Evolutionary conservation across 2,888 invertebrate species (phyloP).

Genomic region (Agrochola lota): DNA sequence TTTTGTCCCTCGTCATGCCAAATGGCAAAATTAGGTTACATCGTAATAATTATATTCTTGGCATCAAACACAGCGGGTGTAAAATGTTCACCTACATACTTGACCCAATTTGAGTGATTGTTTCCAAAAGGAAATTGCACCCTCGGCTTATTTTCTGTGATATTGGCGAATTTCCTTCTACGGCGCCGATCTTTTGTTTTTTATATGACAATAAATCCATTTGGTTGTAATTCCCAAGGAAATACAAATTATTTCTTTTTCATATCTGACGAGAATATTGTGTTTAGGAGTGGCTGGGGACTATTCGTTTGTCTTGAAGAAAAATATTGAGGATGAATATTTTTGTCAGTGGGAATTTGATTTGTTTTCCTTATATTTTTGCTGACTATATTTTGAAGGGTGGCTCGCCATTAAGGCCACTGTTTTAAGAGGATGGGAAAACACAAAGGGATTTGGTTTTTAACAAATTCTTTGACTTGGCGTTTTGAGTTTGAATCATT

Average conservation of each 20-base stretch:
- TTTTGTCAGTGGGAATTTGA: constrained; percentile 50
- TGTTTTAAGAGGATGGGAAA: constrained; percentile 18
- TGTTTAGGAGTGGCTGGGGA: constrained; percentile 55
- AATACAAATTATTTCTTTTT: constrained; percentile 67
- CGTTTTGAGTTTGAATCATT: constrained; percentile 10
- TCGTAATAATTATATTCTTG: constrained; percentile 60
- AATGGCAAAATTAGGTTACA: constrained; percentile 59
- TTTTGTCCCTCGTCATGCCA: constrained; percentile 45
- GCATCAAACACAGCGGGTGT: constrained; percentile 54
- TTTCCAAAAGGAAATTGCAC: constrained; percentile 70
- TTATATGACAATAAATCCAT: constrained; percentile 67
- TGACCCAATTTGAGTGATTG: constrained; percentile 68
- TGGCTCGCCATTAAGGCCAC: constrained; percentile 24
- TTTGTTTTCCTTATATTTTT: constrained; percentile 53
- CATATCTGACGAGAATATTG: constrained; percentile 61
- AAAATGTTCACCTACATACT: constrained; percentile 61
- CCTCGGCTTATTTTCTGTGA: constrained; percentile 64
- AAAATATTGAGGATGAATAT: constrained; percentile 57
- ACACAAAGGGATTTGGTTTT: constrained; percentile 49
- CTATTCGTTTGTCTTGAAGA: constrained; percentile 54
- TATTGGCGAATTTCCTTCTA: constrained; percentile 64
- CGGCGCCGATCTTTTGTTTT: constrained; percentile 61
- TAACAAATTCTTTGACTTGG: constrained; percentile 46
- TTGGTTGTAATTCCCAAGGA: constrained; percentile 65
- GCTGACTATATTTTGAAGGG: constrained; percentile 35